Percentiles rank a stretch among this genome's conserved stretches.
These are phyloP conservation scores for Pitta sordida DNA, from an alignment of 2,113 vertebrate genomes.

Conservation along the genomic window DNA sequence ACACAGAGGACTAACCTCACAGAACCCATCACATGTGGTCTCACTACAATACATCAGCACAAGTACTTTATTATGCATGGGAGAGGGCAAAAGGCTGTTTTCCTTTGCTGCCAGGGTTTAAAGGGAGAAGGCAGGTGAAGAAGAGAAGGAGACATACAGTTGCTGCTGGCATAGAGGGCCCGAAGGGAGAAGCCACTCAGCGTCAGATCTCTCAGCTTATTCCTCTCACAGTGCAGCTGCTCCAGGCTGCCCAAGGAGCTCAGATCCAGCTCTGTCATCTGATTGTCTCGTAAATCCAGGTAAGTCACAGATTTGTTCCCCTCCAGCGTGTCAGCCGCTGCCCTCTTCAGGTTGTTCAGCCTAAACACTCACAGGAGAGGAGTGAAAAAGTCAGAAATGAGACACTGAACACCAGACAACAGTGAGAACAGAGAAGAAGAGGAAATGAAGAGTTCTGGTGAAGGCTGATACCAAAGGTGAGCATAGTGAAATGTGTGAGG, in stretches of 20 bases:
- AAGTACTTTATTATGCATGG: neutral
- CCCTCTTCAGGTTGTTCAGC: slow-evolving; percentile 82
- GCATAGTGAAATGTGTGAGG: neutral
- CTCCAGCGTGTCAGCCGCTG: slow-evolving; percentile 76
- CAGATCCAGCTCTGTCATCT: slow-evolving; percentile 83
- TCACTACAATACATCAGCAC: neutral
- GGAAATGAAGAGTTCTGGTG: neutral
- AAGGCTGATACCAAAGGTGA: neutral
- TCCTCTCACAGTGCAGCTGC: slow-evolving; percentile 89
- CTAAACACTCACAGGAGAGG: slow-evolving; percentile 72
- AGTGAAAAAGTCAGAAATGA: neutral
- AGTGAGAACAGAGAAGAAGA: neutral
- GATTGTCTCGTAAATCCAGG: slow-evolving; percentile 91
- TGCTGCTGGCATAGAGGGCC: slow-evolving; percentile 81
- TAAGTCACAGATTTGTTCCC: slow-evolving; percentile 83
- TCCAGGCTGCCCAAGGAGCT: slow-evolving; percentile 86
- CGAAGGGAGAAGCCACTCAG: slow-evolving; percentile 88
- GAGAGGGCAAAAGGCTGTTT: neutral
- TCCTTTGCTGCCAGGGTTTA: neutral
- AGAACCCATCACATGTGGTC: neutral
- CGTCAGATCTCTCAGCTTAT: slow-evolving; percentile 83
- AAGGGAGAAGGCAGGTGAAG: neutral
- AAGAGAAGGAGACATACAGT: slow-evolving; percentile 78
- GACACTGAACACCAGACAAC: neutral
- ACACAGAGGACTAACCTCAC: neutral